phyloP scores from a whole-genome alignment of 2,797 vertebrate genomes.

The Luscinia luscinia region DNA sequence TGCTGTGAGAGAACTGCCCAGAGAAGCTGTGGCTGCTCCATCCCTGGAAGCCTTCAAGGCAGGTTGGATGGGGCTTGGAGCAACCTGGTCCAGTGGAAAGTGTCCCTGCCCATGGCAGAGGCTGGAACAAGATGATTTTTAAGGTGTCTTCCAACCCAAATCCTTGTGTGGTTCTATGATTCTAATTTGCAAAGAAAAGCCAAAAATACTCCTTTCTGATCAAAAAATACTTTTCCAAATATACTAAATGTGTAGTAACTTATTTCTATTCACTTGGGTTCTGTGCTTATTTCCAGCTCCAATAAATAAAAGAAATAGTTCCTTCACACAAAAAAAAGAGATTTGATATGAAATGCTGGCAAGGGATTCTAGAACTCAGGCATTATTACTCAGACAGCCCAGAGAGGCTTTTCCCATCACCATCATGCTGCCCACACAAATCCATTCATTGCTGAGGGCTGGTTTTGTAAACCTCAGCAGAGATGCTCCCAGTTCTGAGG shows the following conservation, averaged over 20 bases:
- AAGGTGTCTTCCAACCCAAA: background rate
- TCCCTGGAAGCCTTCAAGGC: background rate
- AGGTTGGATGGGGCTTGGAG: background rate
- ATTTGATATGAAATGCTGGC: background rate
- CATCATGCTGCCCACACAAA: background rate
- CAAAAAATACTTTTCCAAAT: background rate
- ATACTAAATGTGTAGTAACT: background rate
- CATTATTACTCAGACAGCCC: background rate
- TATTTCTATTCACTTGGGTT: background rate
- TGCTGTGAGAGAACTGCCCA: background rate
- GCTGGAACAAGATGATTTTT: background rate
- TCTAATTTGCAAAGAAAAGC: background rate
- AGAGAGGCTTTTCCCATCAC: slow-evolving; percentile 7
- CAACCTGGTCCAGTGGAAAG: background rate
- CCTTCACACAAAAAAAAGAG: background rate
- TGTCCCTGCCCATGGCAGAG: background rate
- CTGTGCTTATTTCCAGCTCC: background rate
- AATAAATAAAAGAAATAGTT: background rate
- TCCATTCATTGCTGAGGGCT: slow-evolving; percentile 1
- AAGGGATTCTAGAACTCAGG: background rate
- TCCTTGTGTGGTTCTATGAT: no score
- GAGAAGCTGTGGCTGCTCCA: background rate
- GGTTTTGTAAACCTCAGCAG: background rate
- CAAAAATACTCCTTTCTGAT: background rate
- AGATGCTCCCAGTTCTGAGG: background rate